Percentiles rank a stretch among this genome's conserved stretches.
These are phyloP conservation scores for Bettongia penicillata DNA, from an alignment of 2,113 vertebrate species.

Conservation along the genomic window DNA sequence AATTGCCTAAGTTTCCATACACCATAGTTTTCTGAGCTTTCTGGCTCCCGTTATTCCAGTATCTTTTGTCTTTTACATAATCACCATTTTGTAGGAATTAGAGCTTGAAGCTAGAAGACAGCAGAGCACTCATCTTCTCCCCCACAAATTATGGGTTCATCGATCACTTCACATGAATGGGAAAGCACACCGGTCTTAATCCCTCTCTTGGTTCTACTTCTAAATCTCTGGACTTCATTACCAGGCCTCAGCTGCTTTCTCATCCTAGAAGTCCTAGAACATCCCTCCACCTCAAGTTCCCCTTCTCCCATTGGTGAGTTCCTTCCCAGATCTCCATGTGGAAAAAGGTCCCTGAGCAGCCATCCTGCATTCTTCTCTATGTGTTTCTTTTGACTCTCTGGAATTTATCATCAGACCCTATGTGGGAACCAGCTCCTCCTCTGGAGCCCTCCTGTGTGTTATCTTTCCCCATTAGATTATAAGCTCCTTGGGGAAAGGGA, in stretches of 20 bases:
- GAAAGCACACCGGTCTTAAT: neutral
- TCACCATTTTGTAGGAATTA: neutral
- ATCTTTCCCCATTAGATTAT: neutral
- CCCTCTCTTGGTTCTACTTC: neutral
- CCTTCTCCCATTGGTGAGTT: neutral
- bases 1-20: neutral
- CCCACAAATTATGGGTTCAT: neutral
- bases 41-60: neutral
- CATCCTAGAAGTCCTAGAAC: neutral
- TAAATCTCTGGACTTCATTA: neutral
- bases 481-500: neutral
- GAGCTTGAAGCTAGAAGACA: neutral
- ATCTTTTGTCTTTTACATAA: neutral
- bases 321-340: neutral
- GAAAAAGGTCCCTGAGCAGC: neutral
- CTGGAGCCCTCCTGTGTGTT: neutral
- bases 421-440: neutral
- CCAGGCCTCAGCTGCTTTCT: neutral
- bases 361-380: neutral
- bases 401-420: neutral
- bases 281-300: neutral
- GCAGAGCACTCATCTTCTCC: neutral
- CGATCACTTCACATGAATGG: neutral
- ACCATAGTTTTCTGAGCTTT: neutral
- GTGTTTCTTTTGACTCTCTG: neutral